Conservation (phyloP, 1,140 invertebrate species). For the Aethina tumida region DNA sequence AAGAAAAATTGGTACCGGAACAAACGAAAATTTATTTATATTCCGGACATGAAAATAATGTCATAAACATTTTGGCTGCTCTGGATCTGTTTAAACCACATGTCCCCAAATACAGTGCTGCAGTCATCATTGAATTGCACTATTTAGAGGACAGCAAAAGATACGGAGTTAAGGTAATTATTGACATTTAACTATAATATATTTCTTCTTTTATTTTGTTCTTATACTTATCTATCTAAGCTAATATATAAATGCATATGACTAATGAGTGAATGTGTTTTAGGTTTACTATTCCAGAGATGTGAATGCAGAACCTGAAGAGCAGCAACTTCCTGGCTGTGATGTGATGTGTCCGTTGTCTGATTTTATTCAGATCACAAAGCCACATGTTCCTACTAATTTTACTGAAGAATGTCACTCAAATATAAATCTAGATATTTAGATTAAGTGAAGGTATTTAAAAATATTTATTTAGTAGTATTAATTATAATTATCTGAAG, state of each 20-base stretch:
- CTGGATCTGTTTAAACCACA: constrained; percentile 47
- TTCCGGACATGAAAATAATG: constrained; percentile 59
- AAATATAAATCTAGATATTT: constrained; percentile 14
- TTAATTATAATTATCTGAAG: no score
- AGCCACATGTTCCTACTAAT: constrained; percentile 23
- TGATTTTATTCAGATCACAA: constrained; percentile 20
- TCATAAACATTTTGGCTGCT: constrained; percentile 47
- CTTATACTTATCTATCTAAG: background rate
- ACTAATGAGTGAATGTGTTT: constrained; percentile 10
- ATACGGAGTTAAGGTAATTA: constrained; percentile 19
- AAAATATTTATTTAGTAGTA: background rate
- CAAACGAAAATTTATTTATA: constrained; percentile 38
- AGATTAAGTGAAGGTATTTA: constrained; percentile 4
- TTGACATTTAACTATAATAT: constrained; percentile 1
- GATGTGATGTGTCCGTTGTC: constrained; percentile 21
- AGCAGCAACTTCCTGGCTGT: constrained; percentile 19
- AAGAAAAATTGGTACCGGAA: constrained; percentile 8
- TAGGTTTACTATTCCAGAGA: constrained; percentile 23
- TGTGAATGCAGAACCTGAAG: constrained; percentile 14
- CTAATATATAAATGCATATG: background rate
- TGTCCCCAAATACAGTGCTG: constrained; percentile 35
- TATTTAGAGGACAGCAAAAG: constrained; percentile 33
- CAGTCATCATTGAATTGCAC: constrained; percentile 34
- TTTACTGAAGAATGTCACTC: constrained; percentile 28
- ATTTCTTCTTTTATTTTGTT: background rate